These are phyloP conservation scores for Perdita meconis DNA, from an alignment of 2,888 invertebrate genomes.

Conservation along the genomic window DNA sequence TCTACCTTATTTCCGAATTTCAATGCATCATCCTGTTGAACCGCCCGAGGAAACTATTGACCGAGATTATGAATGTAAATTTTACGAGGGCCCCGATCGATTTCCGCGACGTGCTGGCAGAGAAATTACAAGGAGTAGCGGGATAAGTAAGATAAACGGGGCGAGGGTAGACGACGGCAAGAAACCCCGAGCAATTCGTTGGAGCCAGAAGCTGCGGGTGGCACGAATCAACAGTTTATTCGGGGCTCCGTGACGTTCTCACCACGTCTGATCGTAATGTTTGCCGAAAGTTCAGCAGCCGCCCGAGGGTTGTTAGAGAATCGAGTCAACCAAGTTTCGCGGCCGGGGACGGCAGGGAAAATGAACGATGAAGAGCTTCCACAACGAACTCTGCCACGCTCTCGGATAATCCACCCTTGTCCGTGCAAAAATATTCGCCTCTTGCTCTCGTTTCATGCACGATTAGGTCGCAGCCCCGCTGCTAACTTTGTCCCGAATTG, in stretches of 20 bases:
- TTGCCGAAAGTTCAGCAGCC: slow-evolving; percentile 64
- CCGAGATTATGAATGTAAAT: slow-evolving; percentile 23
- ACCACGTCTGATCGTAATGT: slow-evolving; percentile 65
- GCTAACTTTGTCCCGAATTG: too few relatives aligned
- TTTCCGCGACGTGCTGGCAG: slow-evolving; percentile 4
- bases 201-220: slow-evolving; percentile 42
- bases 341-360: slow-evolving; percentile 32
- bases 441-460: too few relatives aligned
- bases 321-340: slow-evolving; percentile 60
- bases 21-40: neutral
- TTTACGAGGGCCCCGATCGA: slow-evolving; percentile 39
- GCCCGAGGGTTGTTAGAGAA: slow-evolving; percentile 57
- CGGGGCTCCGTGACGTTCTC: slow-evolving; percentile 56
- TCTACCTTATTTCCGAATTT: neutral
- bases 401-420: slow-evolving; percentile 20
- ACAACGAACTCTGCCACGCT: slow-evolving; percentile 28
- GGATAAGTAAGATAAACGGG: slow-evolving; percentile 54
- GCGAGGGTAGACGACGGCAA: slow-evolving; percentile 8
- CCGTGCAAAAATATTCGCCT: slow-evolving; percentile 15
- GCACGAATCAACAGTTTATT: slow-evolving; percentile 72
- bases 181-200: slow-evolving; percentile 54
- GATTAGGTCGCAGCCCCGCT: too few relatives aligned
- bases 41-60: neutral
- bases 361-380: slow-evolving; percentile 39
- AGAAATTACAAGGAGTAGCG: slow-evolving; percentile 32